phyloP scores from a whole-genome alignment of 2,797 vertebrate genomes.

The Simalia tracyae region DNA sequence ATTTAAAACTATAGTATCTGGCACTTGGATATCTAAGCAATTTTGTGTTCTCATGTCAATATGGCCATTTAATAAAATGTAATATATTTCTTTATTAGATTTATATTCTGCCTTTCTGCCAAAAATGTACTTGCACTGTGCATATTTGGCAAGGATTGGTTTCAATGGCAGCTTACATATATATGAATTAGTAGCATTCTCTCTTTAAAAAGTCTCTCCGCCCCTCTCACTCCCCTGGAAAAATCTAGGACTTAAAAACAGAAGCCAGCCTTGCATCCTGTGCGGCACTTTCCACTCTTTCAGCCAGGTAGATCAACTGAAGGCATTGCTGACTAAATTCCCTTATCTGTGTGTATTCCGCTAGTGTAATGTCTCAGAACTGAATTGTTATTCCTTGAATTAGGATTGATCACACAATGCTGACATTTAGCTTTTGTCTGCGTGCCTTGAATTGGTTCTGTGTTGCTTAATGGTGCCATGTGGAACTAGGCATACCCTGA shows the following conservation, averaged over 20 bases:
- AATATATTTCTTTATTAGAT: too few relatives aligned
- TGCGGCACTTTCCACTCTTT: not conserved
- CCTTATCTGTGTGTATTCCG: not conserved
- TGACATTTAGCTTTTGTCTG: not conserved
- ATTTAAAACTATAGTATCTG: too few relatives aligned
- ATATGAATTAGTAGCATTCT: not conserved
- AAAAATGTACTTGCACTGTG: not conserved
- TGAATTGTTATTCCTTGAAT: not conserved
- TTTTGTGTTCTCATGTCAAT: too few relatives aligned
- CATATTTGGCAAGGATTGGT: not conserved
- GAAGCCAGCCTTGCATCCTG: not conserved
- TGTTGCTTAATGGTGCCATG: not conserved
- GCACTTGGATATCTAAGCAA: too few relatives aligned
- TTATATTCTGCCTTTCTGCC: not conserved
- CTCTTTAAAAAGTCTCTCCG: not conserved
- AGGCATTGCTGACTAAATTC: not conserved
- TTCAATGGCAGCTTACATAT: not conserved
- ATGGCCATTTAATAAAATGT: too few relatives aligned
- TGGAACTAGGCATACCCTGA: not conserved
- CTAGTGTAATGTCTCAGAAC: not conserved
- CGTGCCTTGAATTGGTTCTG: not conserved
- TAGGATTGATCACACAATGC: not conserved
- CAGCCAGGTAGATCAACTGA: not conserved
- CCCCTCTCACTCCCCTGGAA: not conserved
- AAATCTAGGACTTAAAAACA: not conserved